These are phyloP conservation scores for Gephyroberyx darwinii DNA, from an alignment of 2,797 vertebrate species.

Conservation along the genomic window DNA sequence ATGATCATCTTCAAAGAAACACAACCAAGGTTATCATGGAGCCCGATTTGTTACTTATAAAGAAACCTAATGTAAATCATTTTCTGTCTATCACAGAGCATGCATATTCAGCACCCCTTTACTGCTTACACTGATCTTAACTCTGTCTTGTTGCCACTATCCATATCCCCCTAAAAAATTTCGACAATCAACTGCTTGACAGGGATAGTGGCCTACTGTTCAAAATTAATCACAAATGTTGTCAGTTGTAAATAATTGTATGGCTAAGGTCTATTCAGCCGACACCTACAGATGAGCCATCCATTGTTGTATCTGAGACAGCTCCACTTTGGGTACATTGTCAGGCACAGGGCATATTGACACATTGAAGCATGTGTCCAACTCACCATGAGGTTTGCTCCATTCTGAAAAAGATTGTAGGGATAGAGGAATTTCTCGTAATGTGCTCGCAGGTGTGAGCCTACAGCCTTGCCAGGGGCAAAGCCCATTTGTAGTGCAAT, in stretches of 20 bases:
- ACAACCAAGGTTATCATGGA: neutral
- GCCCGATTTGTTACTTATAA: neutral
- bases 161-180: neutral
- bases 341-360: neutral
- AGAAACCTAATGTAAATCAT: neutral
- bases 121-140: neutral
- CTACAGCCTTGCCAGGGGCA: constrained; percentile 95
- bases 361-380: constrained; percentile 5
- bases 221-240: too few species aligned
- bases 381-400: constrained; percentile 93
- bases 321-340: neutral
- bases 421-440: constrained; percentile 96
- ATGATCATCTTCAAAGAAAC: neutral
- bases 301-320: neutral
- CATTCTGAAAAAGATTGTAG: constrained; percentile 94
- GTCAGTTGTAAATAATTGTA: neutral
- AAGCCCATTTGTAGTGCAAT: constrained; percentile 96
- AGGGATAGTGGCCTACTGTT: neutral
- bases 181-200: neutral
- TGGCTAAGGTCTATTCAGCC: constrained; percentile 19
- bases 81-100: neutral
- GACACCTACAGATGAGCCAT: constrained; percentile 1
- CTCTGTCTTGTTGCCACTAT: neutral
- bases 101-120: neutral
- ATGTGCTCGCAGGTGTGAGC: constrained; percentile 94